Conservation (phyloP, 2,113 vertebrate genomes). For the Donacobius atricapilla region DNA sequence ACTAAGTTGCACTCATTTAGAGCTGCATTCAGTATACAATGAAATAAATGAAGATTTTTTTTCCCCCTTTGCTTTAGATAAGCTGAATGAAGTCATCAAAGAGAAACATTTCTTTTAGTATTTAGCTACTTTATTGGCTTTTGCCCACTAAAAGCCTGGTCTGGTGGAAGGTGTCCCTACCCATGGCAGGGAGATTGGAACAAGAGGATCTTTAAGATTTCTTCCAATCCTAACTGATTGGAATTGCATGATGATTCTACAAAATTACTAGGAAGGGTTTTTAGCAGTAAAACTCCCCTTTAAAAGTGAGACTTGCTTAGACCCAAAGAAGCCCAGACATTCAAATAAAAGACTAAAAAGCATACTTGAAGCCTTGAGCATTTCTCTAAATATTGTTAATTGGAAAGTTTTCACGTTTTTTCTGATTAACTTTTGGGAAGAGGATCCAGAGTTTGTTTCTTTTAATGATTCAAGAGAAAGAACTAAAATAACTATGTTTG, state of each 20-base stretch:
- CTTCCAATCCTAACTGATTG: neutral
- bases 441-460: neutral
- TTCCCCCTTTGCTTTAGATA: neutral
- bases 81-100: neutral
- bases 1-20: neutral
- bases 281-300: neutral
- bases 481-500: constrained; percentile 4
- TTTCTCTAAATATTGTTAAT: neutral
- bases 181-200: neutral
- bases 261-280: neutral
- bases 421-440: neutral
- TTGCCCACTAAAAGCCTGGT: neutral
- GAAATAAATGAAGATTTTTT: neutral
- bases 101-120: neutral
- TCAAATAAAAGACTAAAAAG: neutral
- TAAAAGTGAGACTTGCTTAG: neutral
- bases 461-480: constrained; percentile 5
- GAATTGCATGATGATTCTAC: neutral
- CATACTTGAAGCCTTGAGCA: neutral
- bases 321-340: neutral
- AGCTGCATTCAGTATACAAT: neutral
- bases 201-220: neutral
- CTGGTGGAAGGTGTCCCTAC: neutral
- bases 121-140: neutral
- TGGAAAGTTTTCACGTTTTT: neutral